Evolutionary conservation across 2,888 invertebrate genomes (phyloP).

Genomic region (Pocota personata): DNA sequence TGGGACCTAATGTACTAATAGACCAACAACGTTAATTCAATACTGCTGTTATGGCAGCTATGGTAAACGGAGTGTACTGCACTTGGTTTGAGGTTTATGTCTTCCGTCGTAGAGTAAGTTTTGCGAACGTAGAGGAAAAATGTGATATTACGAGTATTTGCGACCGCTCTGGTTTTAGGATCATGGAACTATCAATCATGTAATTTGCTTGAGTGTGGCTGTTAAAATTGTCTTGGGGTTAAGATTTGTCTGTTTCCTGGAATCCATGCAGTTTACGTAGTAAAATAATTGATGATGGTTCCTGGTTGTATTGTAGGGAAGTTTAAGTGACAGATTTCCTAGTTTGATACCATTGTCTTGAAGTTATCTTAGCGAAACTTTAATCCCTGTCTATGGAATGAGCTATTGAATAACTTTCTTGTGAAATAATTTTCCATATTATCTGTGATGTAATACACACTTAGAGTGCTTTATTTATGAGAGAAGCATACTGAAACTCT

Average conservation of each 20-base stretch:
- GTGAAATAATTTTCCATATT: too few relatives aligned
- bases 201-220: slow-evolving; percentile 52
- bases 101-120: slow-evolving; percentile 7
- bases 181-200: slow-evolving; percentile 66
- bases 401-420: too few relatives aligned
- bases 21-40: not conserved
- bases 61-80: slow-evolving; percentile 6
- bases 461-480: too few relatives aligned
- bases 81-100: slow-evolving; percentile 41
- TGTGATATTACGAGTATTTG: slow-evolving; percentile 34
- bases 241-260: slow-evolving; percentile 53
- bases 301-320: slow-evolving; percentile 37
- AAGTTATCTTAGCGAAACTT: too few relatives aligned
- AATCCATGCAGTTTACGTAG: slow-evolving; percentile 29
- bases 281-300: slow-evolving; percentile 55
- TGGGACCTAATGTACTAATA: not conserved
- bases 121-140: not conserved
- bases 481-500: too few relatives aligned
- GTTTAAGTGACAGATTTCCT: too few relatives aligned
- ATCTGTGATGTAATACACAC: too few relatives aligned
- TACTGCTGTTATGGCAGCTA: not conserved
- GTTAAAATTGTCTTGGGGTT: slow-evolving; percentile 34
- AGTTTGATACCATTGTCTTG: too few relatives aligned
- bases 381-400: too few relatives aligned
- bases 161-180: slow-evolving; percentile 43